These are phyloP conservation scores for Apantesis nais DNA, from an alignment of 2,888 invertebrate species.

Conservation along the genomic window DNA sequence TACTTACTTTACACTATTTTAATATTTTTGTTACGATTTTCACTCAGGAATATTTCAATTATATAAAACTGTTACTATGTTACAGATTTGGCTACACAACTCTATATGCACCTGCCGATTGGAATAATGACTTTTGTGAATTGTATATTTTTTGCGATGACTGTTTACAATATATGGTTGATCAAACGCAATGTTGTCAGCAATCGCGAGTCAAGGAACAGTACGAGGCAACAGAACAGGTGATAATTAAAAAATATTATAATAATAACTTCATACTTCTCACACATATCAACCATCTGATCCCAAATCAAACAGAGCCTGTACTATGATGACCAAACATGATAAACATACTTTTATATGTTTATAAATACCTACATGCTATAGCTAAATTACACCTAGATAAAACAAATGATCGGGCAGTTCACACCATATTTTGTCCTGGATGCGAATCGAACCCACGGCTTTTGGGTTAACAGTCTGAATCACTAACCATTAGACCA, in stretches of 20 bases:
- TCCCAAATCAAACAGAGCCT: background rate
- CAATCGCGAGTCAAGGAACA: constrained; percentile 4
- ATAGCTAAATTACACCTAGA: background rate
- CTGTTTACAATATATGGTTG: constrained; percentile 15
- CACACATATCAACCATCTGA: background rate
- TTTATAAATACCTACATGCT: no score
- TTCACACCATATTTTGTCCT: background rate
- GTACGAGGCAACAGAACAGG: constrained; percentile 11
- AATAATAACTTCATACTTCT: background rate
- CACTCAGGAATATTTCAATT: background rate
- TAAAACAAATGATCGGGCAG: background rate
- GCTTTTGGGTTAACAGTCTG: background rate
- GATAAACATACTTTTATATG: no score
- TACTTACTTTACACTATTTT: background rate
- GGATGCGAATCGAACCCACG: background rate
- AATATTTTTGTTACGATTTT: background rate
- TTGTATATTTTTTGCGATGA: constrained; percentile 12
- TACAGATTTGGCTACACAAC: background rate
- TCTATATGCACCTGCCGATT: constrained; percentile 13
- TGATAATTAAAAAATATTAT: background rate
- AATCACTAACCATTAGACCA: background rate
- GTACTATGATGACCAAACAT: no score
- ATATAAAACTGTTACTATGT: background rate
- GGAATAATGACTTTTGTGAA: constrained; percentile 13
- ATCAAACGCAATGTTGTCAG: constrained; percentile 2